These are phyloP conservation scores for Ceratina australensis DNA, from an alignment of 1,140 invertebrate species.

Conservation along the genomic window DNA sequence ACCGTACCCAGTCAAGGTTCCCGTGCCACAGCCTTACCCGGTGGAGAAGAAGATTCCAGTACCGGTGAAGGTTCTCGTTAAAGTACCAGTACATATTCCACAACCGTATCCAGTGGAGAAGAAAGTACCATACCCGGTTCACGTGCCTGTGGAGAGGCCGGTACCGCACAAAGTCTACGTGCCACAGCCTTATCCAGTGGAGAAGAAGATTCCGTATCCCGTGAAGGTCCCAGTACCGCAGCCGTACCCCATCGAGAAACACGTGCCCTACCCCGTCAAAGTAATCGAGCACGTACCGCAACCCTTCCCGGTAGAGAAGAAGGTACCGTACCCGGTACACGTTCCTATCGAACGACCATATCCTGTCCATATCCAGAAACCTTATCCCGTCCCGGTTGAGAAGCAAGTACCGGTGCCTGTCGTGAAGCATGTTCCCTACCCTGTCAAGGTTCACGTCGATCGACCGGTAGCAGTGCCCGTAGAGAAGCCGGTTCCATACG, in stretches of 20 bases:
- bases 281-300: constrained; percentile 77
- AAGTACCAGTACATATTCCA: constrained; percentile 84
- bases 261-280: constrained; percentile 74
- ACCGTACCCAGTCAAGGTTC: constrained; percentile 82
- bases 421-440: constrained; percentile 74
- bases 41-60: constrained; percentile 85
- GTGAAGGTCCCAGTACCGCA: constrained; percentile 72
- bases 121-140: constrained; percentile 84
- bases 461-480: constrained; percentile 77
- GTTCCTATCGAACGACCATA: constrained; percentile 72
- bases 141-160: constrained; percentile 85
- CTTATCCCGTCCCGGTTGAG: constrained; percentile 77
- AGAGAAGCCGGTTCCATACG: constrained; percentile 80
- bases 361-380: constrained; percentile 76
- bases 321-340: constrained; percentile 70
- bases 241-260: constrained; percentile 74
- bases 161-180: constrained; percentile 84
- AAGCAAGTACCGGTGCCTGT: constrained; percentile 72
- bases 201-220: constrained; percentile 73
- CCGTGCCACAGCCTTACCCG: constrained; percentile 83
- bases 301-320: constrained; percentile 72
- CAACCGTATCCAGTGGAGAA: constrained; percentile 86
- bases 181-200: constrained; percentile 80
- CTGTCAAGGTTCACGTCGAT: constrained; percentile 76
- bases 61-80: constrained; percentile 84